Evolutionary conservation across 1,140 invertebrate species (phyloP).

Genomic region (Sycobia sp.): DNA sequence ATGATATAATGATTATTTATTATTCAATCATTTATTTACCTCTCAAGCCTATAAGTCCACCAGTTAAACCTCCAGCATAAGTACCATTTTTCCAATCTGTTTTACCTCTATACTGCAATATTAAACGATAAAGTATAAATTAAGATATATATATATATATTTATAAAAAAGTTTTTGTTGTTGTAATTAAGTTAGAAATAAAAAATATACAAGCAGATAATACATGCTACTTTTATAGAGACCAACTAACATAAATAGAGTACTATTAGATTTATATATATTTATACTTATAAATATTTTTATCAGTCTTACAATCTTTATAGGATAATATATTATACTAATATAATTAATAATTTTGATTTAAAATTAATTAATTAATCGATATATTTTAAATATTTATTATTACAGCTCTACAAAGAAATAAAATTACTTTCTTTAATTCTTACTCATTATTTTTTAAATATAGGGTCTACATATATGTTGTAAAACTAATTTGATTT

Average conservation of each 20-base stretch:
- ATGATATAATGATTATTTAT: slow-evolving; percentile 23
- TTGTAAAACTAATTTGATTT: background rate
- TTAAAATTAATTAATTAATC: background rate
- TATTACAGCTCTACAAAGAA: too few species aligned
- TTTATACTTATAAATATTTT: too few species aligned
- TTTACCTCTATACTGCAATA: slow-evolving; percentile 83
- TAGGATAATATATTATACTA: too few species aligned
- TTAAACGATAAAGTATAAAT: slow-evolving; percentile 14
- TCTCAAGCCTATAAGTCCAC: slow-evolving; percentile 92
- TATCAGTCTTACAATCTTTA: too few species aligned
- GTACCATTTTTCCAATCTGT: slow-evolving; percentile 96
- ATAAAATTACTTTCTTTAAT: background rate
- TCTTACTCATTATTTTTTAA: background rate
- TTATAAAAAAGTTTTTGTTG: background rate
- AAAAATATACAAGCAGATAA: too few species aligned
- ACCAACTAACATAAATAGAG: too few species aligned
- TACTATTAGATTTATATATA: too few species aligned
- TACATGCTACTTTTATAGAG: too few species aligned
- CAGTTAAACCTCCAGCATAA: slow-evolving; percentile 90
- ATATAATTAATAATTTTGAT: too few species aligned
- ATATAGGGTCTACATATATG: background rate
- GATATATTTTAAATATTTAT: too few species aligned
- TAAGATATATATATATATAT: too few species aligned
- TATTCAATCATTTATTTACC: slow-evolving; percentile 62
- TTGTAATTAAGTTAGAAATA: background rate